Evolutionary conservation across 1,140 invertebrate species (phyloP).

Genomic region (Thalassaphorura encarpata): DNA sequence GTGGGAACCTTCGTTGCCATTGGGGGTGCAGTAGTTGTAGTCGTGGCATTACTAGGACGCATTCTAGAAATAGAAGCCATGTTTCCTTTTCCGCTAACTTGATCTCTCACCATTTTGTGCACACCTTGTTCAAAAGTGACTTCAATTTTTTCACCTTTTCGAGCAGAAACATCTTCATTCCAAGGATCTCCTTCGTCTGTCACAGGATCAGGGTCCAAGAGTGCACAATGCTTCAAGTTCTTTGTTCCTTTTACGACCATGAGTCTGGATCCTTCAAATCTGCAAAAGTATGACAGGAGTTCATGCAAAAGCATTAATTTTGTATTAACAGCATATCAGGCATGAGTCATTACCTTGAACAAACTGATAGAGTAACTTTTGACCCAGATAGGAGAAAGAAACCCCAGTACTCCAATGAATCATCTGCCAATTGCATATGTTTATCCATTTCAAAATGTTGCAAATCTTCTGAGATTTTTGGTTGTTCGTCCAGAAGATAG

Average conservation of each 20-base stretch:
- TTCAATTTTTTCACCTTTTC: conserved; percentile 28
- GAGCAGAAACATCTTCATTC: conserved; percentile 29
- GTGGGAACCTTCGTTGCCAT: too few relatives aligned
- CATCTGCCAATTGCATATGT: conserved; percentile 68
- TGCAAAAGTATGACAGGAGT: too few relatives aligned
- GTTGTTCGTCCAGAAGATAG: conserved; percentile 60
- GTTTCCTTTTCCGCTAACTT: too few relatives aligned
- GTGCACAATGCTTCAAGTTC: conserved; percentile 60
- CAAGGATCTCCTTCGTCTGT: conserved; percentile 26
- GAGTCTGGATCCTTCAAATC: conserved; percentile 59
- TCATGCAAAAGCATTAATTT: too few relatives aligned
- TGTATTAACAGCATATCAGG: not conserved
- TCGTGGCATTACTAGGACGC: too few relatives aligned
- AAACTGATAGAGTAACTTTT: conserved; percentile 60
- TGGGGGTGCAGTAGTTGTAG: too few relatives aligned
- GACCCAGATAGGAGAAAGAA: conserved; percentile 71
- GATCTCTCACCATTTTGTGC: too few relatives aligned
- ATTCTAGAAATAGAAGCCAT: too few relatives aligned
- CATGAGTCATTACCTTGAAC: conserved; percentile 52
- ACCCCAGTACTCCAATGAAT: conserved; percentile 78
- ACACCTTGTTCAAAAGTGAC: conserved; percentile 27
- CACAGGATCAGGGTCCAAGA: conserved; percentile 48
- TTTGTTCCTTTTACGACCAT: conserved; percentile 65
- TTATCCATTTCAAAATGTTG: conserved; percentile 68
- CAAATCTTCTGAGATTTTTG: conserved; percentile 53